These are phyloP conservation scores for Kryptolebias ocellatus DNA, from an alignment of 2,797 vertebrate species.

Conservation along the genomic window DNA sequence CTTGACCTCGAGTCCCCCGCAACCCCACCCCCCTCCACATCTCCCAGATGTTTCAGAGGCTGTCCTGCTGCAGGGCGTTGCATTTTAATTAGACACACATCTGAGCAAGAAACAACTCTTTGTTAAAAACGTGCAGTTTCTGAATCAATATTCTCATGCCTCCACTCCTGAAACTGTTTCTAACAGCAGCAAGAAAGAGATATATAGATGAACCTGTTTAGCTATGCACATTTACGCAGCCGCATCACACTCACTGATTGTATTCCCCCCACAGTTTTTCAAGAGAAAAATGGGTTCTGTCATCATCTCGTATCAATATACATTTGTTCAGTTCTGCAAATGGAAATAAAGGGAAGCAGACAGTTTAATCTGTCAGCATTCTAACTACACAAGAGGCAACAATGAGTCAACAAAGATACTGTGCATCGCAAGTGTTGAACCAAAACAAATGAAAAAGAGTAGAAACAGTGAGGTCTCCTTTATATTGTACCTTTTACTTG, in stretches of 20 bases:
- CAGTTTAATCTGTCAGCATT: slow-evolving; percentile 7
- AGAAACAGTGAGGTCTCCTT: slow-evolving; percentile 15
- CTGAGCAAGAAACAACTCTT: slow-evolving; percentile 26
- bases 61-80: slow-evolving; percentile 44
- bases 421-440: slow-evolving; percentile 17
- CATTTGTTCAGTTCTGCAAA: background rate
- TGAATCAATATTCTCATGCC: background rate
- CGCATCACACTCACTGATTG: background rate
- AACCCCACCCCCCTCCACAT: background rate
- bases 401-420: background rate
- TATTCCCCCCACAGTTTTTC: background rate
- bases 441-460: slow-evolving; percentile 28
- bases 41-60: slow-evolving; percentile 52
- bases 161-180: background rate
- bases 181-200: background rate
- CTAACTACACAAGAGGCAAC: background rate
- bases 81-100: slow-evolving; percentile 58
- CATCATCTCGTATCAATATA: slow-evolving; percentile 19
- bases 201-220: background rate
- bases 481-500: slow-evolving; percentile 19
- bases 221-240: background rate
- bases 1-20: slow-evolving; percentile 36
- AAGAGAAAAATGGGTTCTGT: slow-evolving; percentile 5
- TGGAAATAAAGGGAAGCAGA: slow-evolving; percentile 19
- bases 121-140: slow-evolving; percentile 7